Evolutionary conservation across 2,797 vertebrate genomes (phyloP).

Genomic region (Echeneis naucrates): DNA sequence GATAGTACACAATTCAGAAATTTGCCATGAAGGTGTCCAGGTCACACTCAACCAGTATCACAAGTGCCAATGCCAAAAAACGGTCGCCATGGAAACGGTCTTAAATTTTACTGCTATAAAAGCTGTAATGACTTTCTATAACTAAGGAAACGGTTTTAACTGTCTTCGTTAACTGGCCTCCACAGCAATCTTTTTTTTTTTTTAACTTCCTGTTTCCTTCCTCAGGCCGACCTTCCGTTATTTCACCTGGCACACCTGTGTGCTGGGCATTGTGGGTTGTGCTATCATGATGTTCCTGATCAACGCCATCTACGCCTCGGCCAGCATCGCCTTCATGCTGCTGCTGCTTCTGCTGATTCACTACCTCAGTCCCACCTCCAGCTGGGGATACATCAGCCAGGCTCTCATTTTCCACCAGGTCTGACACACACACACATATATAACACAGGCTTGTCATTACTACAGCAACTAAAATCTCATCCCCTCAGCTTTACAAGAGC

Average conservation of each 20-base stretch:
- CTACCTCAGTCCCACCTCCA: constrained; percentile 92
- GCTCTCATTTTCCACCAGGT: constrained; percentile 97
- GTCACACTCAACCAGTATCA: too few species aligned
- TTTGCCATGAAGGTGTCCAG: too few species aligned
- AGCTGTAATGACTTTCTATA: too few species aligned
- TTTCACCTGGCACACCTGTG: constrained; percentile 93
- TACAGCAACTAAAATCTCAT: constrained; percentile 76
- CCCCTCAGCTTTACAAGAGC: constrained; percentile 73
- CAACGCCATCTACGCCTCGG: constrained; percentile 90
- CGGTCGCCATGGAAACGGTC: too few species aligned
- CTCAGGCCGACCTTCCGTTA: constrained; percentile 90
- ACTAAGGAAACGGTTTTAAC: background rate
- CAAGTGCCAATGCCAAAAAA: too few species aligned
- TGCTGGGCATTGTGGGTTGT: constrained; percentile 90
- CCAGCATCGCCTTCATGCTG: constrained; percentile 91
- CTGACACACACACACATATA: constrained; percentile 42
- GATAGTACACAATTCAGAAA: too few species aligned
- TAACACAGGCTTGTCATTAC: constrained; percentile 71
- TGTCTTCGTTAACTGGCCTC: background rate
- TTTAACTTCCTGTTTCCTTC: background rate
- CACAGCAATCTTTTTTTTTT: background rate
- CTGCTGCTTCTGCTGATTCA: constrained; percentile 91
- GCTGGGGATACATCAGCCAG: constrained; percentile 95
- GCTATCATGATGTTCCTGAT: constrained; percentile 93
- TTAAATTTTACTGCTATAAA: too few species aligned